phyloP scores from a whole-genome alignment of 2,888 invertebrate genomes.

The Atherix ibis region DNA sequence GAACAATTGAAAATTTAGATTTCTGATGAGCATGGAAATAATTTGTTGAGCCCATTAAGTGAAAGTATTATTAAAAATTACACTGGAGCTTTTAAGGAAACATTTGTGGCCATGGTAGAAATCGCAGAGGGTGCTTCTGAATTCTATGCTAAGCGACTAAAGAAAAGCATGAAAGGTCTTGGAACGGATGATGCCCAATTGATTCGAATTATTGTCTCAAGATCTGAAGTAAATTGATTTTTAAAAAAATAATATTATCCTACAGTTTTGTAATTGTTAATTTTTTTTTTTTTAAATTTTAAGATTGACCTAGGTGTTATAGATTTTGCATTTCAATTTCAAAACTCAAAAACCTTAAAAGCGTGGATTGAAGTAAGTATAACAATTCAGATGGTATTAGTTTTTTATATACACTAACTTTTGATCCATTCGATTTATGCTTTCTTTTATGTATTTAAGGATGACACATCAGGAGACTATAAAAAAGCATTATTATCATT shows the following conservation, averaged over 20 bases:
- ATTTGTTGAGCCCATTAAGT: too few species aligned
- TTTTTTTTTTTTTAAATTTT: too few species aligned
- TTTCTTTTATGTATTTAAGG: slow-evolving; percentile 37
- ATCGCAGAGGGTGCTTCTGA: too few species aligned
- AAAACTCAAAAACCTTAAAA: slow-evolving; percentile 59
- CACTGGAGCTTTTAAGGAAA: too few species aligned
- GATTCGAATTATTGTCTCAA: slow-evolving; percentile 69
- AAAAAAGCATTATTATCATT: slow-evolving; percentile 66
- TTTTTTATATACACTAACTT: neutral
- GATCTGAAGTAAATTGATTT: slow-evolving; percentile 55
- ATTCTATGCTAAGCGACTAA: slow-evolving; percentile 74
- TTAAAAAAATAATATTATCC: too few species aligned
- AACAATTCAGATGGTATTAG: neutral
- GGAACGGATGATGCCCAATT: slow-evolving; percentile 78
- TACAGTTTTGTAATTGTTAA: too few species aligned
- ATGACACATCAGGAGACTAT: slow-evolving; percentile 74
- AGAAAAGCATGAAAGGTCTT: slow-evolving; percentile 76
- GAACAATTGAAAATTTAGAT: too few species aligned
- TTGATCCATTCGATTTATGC: too few species aligned
- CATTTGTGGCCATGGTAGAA: too few species aligned
- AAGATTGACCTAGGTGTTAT: slow-evolving; percentile 70
- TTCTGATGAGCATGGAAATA: too few species aligned
- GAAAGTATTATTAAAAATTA: too few species aligned
- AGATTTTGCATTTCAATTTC: slow-evolving; percentile 55
- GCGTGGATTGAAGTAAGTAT: slow-evolving; percentile 54